Percentiles rank a stretch among this genome's conserved stretches.
Evolutionary conservation across 2,113 vertebrate genomes (phyloP).

Genomic region (Mormoops blainvillei): DNA sequence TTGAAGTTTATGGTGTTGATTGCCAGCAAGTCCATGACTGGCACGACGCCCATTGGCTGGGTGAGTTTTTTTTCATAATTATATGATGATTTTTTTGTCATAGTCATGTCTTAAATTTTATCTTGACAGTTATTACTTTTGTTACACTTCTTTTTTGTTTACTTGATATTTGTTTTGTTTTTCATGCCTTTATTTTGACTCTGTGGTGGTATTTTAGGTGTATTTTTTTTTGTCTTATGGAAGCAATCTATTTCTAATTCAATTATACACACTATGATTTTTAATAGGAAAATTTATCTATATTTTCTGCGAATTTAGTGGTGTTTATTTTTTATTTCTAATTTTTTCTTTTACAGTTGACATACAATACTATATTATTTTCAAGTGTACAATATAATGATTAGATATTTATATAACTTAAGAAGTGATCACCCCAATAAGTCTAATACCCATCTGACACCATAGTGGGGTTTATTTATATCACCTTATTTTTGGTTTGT

Average conservation of each 20-base stretch:
- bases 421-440: background rate
- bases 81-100: background rate
- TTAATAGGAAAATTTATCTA: background rate
- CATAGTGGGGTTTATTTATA: background rate
- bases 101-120: background rate
- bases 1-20: background rate
- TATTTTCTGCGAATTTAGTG: background rate
- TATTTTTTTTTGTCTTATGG: background rate
- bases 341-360: background rate
- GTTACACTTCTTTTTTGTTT: background rate
- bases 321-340: background rate
- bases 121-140: background rate
- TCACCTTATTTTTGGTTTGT: background rate
- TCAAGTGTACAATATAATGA: background rate
- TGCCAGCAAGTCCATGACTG: background rate
- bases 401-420: background rate
- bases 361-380: background rate
- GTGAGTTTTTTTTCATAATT: background rate
- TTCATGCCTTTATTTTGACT: background rate
- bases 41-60: background rate
- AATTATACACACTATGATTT: background rate
- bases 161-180: background rate
- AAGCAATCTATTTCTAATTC: background rate
- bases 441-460: background rate
- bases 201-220: background rate